Conservation (phyloP, 1,140 invertebrate species). For the Rhyzopertha dominica region DNA sequence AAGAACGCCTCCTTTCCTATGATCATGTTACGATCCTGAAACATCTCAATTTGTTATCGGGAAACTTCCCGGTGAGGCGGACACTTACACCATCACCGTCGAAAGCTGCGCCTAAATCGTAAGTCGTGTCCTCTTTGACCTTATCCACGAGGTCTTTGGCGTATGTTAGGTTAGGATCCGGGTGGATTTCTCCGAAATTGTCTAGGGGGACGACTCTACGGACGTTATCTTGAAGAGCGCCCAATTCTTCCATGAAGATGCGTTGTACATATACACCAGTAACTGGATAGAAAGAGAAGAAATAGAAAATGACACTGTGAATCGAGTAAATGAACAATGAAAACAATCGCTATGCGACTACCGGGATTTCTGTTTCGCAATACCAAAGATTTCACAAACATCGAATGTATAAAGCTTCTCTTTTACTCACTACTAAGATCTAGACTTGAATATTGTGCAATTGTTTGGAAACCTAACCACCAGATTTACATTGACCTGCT, state of each 20-base stretch:
- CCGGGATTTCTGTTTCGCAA: too few species aligned
- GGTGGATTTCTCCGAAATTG: conserved; percentile 96
- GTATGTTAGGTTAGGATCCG: conserved; percentile 98
- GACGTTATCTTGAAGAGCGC: conserved; percentile 62
- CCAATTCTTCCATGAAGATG: conserved; percentile 86
- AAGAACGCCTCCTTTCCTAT: conserved; percentile 96
- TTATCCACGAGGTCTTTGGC: conserved; percentile 76
- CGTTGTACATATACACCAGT: conserved; percentile 92
- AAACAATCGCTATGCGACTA: too few species aligned
- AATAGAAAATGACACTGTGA: too few species aligned
- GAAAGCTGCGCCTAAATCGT: conserved; percentile 96
- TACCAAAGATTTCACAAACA: too few species aligned
- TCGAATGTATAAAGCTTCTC: too few species aligned
- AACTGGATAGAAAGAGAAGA: conserved; percentile 70
- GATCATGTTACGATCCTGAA: conserved; percentile 91
- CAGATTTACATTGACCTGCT: too few species aligned
- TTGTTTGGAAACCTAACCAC: too few species aligned
- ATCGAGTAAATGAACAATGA: too few species aligned
- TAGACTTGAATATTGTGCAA: too few species aligned
- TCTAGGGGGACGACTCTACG: conserved; percentile 70
- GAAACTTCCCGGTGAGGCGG: background rate
- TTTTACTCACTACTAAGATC: too few species aligned
- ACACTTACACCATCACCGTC: conserved; percentile 89
- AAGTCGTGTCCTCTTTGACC: conserved; percentile 60
- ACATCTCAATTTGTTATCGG: conserved; percentile 17